Evolutionary conservation across 2,113 vertebrate species (phyloP), one percentile per base, ranked within the genome.

Genomic region (Oncorhynchus keta): DNA sequence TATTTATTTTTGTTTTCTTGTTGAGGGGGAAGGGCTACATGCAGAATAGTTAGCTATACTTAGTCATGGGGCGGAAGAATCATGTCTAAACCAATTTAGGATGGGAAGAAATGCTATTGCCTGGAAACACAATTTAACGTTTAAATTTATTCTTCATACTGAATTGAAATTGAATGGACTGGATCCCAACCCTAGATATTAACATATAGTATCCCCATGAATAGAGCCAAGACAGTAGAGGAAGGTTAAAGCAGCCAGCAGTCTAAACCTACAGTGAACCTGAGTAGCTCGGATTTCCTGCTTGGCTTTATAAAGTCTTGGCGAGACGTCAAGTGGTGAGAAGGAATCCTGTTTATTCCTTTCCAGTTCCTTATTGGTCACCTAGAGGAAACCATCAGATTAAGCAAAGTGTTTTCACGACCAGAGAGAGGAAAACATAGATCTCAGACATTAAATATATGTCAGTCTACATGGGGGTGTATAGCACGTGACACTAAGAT

Each of bases 361-460:
- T 45, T 45, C 39, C 39, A 45, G 39, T 45, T 45, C 39, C 39
- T 8, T 45, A 45, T 45, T 45, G 68, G 69, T 35, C 4, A 1
- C 69, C n/a, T 39, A 70, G 9, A 16, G 73, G 39, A 79, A 75
- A 39, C 11, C 12, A 48, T 72, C 28, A 83, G 81, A 87, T 86
- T 85, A 86, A 83, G 83, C 80, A 88, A 85, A 84, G 65, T 74
- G 64, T 83, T 76, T 76, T 64, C 76, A 78, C 45, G 61, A 45
- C 77, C 49, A 74, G 68, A 74, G 32, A 74, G 69, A 73, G 45
- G 61, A 7, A 82, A 75, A 67, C 39, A 66, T 67, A 80, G 83
- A 78, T 80, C 24, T 83, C 64, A 72, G 68, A 73, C 26, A 72
- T 76, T 22, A 57, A 57, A 57, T 11, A 2, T 11, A 45, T 11